Evolutionary conservation across 2,113 vertebrate genomes (phyloP).

Genomic region (Bubalus kerabau): DNA sequence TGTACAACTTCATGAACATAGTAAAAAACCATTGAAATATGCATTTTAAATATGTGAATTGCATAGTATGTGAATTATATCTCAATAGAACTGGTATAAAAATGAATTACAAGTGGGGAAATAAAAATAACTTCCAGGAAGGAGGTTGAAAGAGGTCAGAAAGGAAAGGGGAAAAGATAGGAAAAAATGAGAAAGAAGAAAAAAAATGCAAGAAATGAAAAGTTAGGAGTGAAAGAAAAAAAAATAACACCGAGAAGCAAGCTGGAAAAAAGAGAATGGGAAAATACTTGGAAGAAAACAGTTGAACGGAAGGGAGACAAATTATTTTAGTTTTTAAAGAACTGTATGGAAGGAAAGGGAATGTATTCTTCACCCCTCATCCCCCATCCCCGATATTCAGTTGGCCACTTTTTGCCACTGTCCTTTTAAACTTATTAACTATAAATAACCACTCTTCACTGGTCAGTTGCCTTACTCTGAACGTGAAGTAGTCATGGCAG

Average conservation of each 20-base stretch:
- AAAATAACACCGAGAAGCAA: neutral
- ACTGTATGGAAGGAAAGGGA: neutral
- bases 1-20: neutral
- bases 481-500: neutral
- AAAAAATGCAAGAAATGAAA: neutral
- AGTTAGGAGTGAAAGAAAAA: neutral
- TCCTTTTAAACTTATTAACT: neutral
- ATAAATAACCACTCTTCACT: neutral
- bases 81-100: neutral
- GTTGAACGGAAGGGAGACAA: neutral
- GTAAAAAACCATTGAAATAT: neutral
- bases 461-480: neutral
- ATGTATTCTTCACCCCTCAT: neutral
- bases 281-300: neutral
- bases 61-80: neutral
- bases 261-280: neutral
- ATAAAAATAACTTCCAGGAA: neutral
- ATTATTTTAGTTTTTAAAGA: neutral
- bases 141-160: neutral
- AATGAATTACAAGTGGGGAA: neutral
- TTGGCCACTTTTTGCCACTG: neutral
- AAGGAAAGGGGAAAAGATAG: neutral
- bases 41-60: neutral
- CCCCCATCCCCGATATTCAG: neutral
- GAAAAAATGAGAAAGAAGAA: neutral